Base-by-base conservation (phyloP, 1,140 invertebrate genomes). In the Hydropsyche tenuis region DNA sequence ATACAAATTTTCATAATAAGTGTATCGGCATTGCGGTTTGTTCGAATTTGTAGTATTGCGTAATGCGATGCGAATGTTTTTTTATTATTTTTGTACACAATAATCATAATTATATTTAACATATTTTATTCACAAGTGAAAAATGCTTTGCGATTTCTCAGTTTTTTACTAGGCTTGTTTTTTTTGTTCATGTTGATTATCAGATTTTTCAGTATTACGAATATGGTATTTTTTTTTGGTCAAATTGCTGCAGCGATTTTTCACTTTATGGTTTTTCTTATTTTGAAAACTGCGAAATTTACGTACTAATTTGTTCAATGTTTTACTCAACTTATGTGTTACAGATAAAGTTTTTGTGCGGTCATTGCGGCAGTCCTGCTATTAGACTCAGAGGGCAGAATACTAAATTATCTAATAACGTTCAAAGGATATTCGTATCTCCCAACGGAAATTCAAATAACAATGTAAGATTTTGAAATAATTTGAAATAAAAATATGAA, bases 261-360 rank as follows among this genome's bases (percentile, higher is more conserved):
- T 6, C 16, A 9, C n/a, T 45, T 9, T 45, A 51, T 51, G 14
- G 3, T 16, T 51, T 51, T 14, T 14, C 3, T 51, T 51, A 16
- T 16, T 51, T 37, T n/a, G n/a, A n/a, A n/a, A n/a, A 9, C 30
- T 4, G 30, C 30, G 9, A 4, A 3, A 4, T 37, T 37, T 37
- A 4, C 30, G 9, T 37, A 37, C 9, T 37, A 4, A 3, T 37
- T 37, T 37, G 30, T 37, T 4, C 9, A 9, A 4, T 4, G 3
- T 37, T 37, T 4, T 9, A 37, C 9, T 37, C 3, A 37, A 37
- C 30, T 37, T 9, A 9, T 37, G 12, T 62, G 45, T 65, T 70
- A 5, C 45, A 77, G 76, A 89, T 92, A 0, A 92, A 92, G 78
- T 92, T 92, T 81, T 84, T 92, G 0, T 92, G 91, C 79, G 91